Evolutionary conservation across 2,113 vertebrate genomes (phyloP).

Genomic region (Poeciliopsis turrubarensis): DNA sequence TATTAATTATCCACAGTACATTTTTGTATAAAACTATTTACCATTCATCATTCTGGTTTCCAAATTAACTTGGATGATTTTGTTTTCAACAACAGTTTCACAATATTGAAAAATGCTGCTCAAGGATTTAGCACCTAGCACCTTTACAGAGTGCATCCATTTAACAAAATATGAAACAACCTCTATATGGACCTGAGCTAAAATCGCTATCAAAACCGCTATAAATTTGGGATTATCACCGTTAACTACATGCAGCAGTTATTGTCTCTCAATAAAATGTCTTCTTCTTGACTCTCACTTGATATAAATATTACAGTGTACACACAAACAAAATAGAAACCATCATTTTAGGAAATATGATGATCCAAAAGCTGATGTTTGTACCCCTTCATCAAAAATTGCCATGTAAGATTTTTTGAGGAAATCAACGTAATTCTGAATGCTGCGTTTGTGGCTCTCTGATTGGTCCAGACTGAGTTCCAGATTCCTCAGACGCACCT

Average conservation of each 20-base stretch:
- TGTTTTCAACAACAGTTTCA: neutral
- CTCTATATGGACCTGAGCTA: neutral
- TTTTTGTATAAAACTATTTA: neutral
- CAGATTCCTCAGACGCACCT: conserved; percentile 85
- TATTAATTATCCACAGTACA: too few relatives aligned
- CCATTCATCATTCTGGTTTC: neutral
- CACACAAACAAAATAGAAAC: neutral
- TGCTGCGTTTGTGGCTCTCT: conserved; percentile 86
- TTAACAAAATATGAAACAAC: neutral
- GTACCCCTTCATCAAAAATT: conserved; percentile 83
- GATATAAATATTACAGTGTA: conserved; percentile 25
- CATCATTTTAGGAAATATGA: conserved; percentile 67
- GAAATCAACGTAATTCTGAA: conserved; percentile 89
- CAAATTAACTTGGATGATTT: neutral
- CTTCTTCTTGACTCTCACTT: neutral
- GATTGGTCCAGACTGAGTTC: conserved; percentile 87
- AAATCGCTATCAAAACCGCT: neutral
- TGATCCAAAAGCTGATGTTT: conserved; percentile 46
- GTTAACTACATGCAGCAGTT: neutral
- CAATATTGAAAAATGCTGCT: conserved; percentile 11
- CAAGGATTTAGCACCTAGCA: conserved; percentile 28
- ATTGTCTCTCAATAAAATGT: neutral
- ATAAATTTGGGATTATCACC: neutral
- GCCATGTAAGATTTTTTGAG: conserved; percentile 86
- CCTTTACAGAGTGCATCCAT: conserved; percentile 1